Conservation (phyloP, 2,888 invertebrate genomes). For the Oxytorus armatus region DNA sequence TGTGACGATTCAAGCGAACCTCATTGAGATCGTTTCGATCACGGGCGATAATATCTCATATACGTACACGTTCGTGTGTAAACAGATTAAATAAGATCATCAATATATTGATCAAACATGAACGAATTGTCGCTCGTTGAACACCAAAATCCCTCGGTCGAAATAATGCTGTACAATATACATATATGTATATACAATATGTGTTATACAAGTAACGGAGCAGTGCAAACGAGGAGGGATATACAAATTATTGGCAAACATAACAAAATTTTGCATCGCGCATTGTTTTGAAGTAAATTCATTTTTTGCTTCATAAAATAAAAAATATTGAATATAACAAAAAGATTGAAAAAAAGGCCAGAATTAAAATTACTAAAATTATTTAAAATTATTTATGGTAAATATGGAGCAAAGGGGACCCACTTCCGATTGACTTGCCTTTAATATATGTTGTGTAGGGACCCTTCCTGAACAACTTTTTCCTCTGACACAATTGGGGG, state of each 20-base stretch:
- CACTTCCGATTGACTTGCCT: too few species aligned
- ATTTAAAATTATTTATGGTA: too few species aligned
- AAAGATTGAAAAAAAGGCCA: too few species aligned
- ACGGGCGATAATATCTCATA: background rate
- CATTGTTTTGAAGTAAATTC: too few species aligned
- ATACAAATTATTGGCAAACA: conserved; percentile 25
- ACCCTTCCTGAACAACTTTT: too few species aligned
- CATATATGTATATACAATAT: conserved; percentile 9
- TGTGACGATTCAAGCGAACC: background rate
- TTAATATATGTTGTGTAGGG: too few species aligned
- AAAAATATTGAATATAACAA: too few species aligned
- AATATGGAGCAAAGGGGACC: too few species aligned
- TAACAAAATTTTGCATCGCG: background rate
- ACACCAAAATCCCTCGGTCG: conserved; percentile 35
- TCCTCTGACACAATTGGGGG: too few species aligned
- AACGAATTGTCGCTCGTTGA: conserved; percentile 50
- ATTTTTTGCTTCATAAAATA: too few species aligned
- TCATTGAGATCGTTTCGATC: background rate
- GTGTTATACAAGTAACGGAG: conserved; percentile 7
- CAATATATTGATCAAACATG: conserved; percentile 48
- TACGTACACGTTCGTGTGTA: conserved; percentile 4
- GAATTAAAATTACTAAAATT: too few species aligned
- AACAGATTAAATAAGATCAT: conserved; percentile 50
- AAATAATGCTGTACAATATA: conserved; percentile 32
- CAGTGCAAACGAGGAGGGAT: background rate